These are phyloP conservation scores for Thecocarcelia acutangulata DNA, from an alignment of 2,888 invertebrate genomes.

Conservation along the genomic window DNA sequence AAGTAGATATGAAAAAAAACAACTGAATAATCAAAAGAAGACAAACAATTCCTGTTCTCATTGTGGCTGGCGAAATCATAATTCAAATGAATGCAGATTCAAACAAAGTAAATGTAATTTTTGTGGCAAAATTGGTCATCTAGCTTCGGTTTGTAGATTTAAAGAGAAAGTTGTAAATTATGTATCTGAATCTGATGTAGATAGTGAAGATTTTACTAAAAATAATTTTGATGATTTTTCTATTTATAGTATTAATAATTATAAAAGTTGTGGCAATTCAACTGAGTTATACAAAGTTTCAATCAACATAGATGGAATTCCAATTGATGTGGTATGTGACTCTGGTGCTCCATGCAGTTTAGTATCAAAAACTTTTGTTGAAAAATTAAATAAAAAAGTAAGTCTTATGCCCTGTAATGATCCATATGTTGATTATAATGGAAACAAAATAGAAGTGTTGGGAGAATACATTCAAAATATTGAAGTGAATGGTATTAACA, in stretches of 20 bases:
- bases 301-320: no score
- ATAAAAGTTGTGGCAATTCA: no score
- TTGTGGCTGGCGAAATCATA: conserved; percentile 37
- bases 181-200: conserved; percentile 11
- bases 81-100: conserved; percentile 21
- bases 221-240: no score
- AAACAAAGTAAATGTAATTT: conserved; percentile 37
- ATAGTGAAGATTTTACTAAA: no score
- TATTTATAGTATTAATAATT: conserved; percentile 35
- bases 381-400: no score
- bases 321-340: no score
- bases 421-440: conserved; percentile 44
- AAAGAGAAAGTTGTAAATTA: background rate
- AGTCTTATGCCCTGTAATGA: no score
- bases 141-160: conserved; percentile 17
- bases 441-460: conserved; percentile 12
- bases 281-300: no score
- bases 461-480: conserved; percentile 9
- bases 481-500: conserved; percentile 16
- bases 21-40: no score
- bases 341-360: no score
- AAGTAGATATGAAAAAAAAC: background rate
- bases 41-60: conserved; percentile 29
- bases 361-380: no score
- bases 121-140: conserved; percentile 43